Percentiles rank a stretch among this genome's conserved stretches.
These are phyloP conservation scores for Rhipidura dahli DNA, from an alignment of 2,113 vertebrate species.

Conservation along the genomic window DNA sequence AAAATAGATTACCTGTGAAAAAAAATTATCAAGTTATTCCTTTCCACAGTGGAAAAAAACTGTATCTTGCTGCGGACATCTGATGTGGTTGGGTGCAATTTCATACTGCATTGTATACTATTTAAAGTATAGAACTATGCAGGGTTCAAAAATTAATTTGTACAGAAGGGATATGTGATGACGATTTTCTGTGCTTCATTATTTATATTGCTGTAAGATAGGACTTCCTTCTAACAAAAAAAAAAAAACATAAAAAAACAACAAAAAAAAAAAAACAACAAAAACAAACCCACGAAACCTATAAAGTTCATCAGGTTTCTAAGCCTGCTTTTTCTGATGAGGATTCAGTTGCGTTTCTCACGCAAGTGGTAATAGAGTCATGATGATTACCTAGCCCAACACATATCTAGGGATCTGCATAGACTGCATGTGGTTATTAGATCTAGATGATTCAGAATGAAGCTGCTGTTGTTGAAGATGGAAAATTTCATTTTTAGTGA, in stretches of 20 bases:
- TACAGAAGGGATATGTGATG: neutral
- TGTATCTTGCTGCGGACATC: neutral
- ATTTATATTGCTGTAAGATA: neutral
- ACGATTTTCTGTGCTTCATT: neutral
- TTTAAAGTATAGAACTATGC: neutral
- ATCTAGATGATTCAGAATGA: neutral
- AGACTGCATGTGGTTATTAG: neutral
- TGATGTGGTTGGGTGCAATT: neutral
- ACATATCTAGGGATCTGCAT: neutral
- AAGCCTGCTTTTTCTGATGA: neutral
- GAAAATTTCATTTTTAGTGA: neutral
- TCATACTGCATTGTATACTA: neutral
- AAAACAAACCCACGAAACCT: neutral
- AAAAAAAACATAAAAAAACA: neutral
- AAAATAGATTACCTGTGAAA: neutral
- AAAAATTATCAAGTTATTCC: neutral
- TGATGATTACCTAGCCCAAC: neutral
- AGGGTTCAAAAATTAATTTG: neutral
- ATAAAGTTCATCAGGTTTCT: neutral
- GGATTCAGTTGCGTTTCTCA: neutral
- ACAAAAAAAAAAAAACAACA: accelerated
- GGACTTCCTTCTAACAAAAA: neutral
- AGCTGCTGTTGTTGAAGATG: neutral
- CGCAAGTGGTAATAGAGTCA: neutral
- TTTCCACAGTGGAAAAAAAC: neutral